Evolutionary conservation across 1,140 invertebrate species (phyloP).

Genomic region (Acromyrmex heyeri): DNA sequence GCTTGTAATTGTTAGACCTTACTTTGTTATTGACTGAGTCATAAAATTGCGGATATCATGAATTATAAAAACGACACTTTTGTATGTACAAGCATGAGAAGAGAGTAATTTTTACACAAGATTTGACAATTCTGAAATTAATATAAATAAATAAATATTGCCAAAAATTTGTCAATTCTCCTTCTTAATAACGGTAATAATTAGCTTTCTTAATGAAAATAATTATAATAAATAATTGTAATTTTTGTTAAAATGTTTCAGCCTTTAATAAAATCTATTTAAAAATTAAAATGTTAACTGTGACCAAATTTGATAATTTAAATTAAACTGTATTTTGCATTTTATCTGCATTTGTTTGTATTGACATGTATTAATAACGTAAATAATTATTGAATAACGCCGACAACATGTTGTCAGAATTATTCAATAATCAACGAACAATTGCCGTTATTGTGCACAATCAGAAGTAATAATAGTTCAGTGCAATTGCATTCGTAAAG

Average conservation of each 20-base stretch:
- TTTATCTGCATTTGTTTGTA: neutral
- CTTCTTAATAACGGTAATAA: neutral
- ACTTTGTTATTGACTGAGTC: slow-evolving; percentile 33
- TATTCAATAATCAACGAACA: slow-evolving; percentile 36
- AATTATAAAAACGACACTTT: slow-evolving; percentile 11
- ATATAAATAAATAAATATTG: neutral
- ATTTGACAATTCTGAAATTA: neutral
- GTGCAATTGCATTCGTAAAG: neutral
- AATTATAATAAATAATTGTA: neutral
- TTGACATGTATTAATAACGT: neutral
- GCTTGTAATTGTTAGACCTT: slow-evolving; percentile 32
- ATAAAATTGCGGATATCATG: slow-evolving; percentile 29
- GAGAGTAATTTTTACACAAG: neutral
- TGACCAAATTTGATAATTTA: neutral
- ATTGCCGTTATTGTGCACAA: slow-evolving; percentile 24
- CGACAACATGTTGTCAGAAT: neutral
- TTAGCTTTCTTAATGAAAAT: no score
- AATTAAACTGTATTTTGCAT: neutral
- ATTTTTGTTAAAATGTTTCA: neutral
- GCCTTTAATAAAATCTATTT: neutral
- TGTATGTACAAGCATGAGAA: neutral
- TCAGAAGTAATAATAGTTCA: slow-evolving; percentile 3
- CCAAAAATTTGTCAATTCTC: neutral
- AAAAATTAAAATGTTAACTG: neutral
- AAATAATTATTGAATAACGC: neutral